Conservation (phyloP, 2,113 vertebrate genomes). For the Maylandia zebra region DNA sequence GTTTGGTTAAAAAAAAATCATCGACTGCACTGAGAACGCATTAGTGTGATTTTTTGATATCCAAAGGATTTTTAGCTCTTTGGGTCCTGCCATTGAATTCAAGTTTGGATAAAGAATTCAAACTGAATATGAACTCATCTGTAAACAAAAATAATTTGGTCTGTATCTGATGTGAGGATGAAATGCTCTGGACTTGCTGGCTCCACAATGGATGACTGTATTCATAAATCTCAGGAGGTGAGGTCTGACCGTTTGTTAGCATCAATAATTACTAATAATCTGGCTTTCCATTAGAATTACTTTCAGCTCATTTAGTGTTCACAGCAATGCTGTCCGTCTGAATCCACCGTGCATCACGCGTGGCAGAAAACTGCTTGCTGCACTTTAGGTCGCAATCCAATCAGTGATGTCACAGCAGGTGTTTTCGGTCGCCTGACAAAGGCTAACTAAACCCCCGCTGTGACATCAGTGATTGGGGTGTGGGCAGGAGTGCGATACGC, state of each 20-base stretch:
- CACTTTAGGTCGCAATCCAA: neutral
- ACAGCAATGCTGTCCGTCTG: neutral
- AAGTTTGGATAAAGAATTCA: conserved; percentile 4
- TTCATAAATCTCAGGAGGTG: neutral
- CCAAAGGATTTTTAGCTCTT: conserved; percentile 40
- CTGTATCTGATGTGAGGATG: neutral
- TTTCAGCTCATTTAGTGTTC: neutral
- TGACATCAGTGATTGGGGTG: conserved; percentile 1
- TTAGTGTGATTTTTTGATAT: neutral
- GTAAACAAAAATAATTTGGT: conserved; percentile 42
- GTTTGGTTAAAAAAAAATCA: conserved; percentile 25
- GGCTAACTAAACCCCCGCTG: neutral
- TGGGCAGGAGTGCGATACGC: neutral
- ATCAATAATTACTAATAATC: neutral
- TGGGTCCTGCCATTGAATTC: conserved; percentile 42
- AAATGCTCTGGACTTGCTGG: neutral
- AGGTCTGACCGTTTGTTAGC: neutral
- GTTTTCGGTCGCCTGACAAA: neutral
- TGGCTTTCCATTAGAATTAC: neutral
- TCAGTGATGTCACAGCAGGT: conserved; percentile 17
- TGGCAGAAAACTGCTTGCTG: neutral
- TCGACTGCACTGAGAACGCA: neutral
- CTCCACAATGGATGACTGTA: conserved; percentile 8
- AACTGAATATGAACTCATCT: conserved; percentile 3
- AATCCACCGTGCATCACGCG: neutral